Evolutionary conservation across 2,113 vertebrate genomes (phyloP).

Genomic region (Anser cygnoides): DNA sequence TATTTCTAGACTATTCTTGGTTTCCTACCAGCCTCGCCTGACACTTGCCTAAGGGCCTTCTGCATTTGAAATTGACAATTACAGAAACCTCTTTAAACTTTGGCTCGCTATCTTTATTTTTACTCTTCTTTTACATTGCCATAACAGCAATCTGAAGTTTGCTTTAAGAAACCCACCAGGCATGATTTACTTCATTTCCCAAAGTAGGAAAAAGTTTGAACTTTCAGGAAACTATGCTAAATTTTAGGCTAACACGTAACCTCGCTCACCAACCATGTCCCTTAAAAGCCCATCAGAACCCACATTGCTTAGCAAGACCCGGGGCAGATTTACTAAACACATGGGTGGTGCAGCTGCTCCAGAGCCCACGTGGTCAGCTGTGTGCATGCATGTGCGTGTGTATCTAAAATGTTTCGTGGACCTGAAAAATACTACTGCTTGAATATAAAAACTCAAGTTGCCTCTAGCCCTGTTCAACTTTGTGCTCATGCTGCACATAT

Average conservation of each 20-base stretch:
- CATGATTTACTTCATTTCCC: background rate
- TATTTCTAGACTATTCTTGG: slow-evolving; percentile 41
- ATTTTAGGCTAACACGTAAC: background rate
- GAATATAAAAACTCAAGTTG: background rate
- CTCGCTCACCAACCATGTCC: background rate
- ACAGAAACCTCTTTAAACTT: slow-evolving; percentile 49
- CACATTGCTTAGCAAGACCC: background rate
- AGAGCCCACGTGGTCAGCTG: background rate
- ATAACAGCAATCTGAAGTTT: slow-evolving; percentile 27
- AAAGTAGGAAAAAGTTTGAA: slow-evolving; percentile 16
- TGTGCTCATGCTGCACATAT: background rate
- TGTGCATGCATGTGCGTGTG: background rate
- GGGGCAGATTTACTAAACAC: background rate
- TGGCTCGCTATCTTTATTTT: slow-evolving; percentile 35
- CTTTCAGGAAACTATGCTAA: background rate
- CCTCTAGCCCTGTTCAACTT: background rate
- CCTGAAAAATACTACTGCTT: background rate
- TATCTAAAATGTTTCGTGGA: background rate
- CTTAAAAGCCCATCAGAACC: background rate
- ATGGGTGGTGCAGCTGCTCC: background rate
- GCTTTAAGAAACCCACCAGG: slow-evolving; percentile 38
- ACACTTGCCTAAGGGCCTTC: slow-evolving; percentile 54
- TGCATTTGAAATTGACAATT: slow-evolving; percentile 24
- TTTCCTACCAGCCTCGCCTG: background rate
- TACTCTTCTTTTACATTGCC: background rate